Evolutionary conservation across 2,888 invertebrate species (phyloP).

Genomic region (Nomada goodeniana): DNA sequence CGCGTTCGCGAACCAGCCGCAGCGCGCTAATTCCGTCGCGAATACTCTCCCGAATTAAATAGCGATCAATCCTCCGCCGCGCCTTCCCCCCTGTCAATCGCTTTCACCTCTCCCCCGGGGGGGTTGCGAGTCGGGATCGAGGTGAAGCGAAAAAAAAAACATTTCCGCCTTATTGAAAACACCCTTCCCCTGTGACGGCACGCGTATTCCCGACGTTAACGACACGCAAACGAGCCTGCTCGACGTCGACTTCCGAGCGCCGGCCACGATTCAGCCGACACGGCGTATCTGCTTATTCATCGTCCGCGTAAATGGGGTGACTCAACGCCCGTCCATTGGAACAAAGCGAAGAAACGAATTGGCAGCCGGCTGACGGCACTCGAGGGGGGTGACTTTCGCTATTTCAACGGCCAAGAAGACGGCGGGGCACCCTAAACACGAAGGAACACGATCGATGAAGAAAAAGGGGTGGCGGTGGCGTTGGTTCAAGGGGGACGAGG

Average conservation of each 20-base stretch:
- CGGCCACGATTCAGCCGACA: conserved; percentile 63
- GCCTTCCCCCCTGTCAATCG: not conserved
- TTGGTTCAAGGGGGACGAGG: conserved; percentile 18
- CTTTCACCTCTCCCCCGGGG: not conserved
- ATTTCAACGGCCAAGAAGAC: conserved; percentile 68
- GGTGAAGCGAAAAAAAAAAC: conserved; percentile 39
- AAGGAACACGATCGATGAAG: conserved; percentile 50
- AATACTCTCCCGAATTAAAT: conserved; percentile 48
- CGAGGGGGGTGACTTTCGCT: conserved; percentile 45
- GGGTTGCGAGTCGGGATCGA: conserved; percentile 18
- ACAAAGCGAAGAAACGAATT: conserved; percentile 74
- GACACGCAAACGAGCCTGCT: conserved; percentile 59
- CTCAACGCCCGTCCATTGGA: conserved; percentile 48
- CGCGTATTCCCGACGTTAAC: conserved; percentile 41
- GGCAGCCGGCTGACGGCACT: conserved; percentile 58
- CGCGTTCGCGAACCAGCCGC: conserved; percentile 10
- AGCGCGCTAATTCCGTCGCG: conserved; percentile 33
- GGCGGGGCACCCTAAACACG: conserved; percentile 31
- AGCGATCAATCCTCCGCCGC: conserved; percentile 44
- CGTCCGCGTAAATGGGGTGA: conserved; percentile 68
- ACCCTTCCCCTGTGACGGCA: not conserved
- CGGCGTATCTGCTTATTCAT: conserved; percentile 73
- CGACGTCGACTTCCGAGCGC: conserved; percentile 46
- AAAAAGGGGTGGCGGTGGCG: not conserved
- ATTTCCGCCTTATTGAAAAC: conserved; percentile 43